Evolutionary conservation across 1,140 invertebrate genomes (phyloP), one percentile per base, ranked within the genome.

Genomic region (Euwallacea similis): DNA sequence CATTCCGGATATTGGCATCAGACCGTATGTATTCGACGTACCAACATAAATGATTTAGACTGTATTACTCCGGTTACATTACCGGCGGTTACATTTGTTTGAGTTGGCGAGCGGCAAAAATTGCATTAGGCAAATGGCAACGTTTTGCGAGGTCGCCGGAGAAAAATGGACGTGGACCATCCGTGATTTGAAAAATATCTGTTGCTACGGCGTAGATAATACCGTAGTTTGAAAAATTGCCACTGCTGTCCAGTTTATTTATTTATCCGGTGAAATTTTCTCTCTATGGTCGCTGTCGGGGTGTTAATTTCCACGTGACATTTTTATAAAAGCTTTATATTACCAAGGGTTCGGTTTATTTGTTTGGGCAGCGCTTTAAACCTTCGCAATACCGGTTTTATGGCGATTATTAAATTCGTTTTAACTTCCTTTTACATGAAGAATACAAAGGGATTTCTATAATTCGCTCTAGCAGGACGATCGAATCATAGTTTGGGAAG

Each of bases 11-110:
- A 63, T 63, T 63, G 61, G 61, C 61, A 63, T 47, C 44, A 16
- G 61, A 15, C 61, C 13, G 10, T 47, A 61, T 42, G n/a, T 61
- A 61, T 53, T 53, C 41, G 42, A 33, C 21, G 21, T 33, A 33
- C 42, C 8, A 10, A 46, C 43, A 63, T 63, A 63, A 63, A 63
- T 63, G 61, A 63, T 63, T 63, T 63, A 63, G 61, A 63, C 42
- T 15, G 61, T 63, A 63, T 63, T 63, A 63, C 16, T 50, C 61
- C 42, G 11, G 61, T 63, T 63, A 63, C 46, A 63, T 63, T 63
- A 63, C 61, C 44, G 61, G n/a, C 4, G 61, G 42, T 46, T 63
- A 46, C 44, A 63, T 63, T 63, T 63, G 61, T 63, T 63, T 63
- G 61, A 61, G 59, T 61, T 42, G 59, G 59, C 42, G 42, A 63